These are phyloP conservation scores for Sylvia borin DNA, from an alignment of 2,797 vertebrate species.

Conservation along the genomic window DNA sequence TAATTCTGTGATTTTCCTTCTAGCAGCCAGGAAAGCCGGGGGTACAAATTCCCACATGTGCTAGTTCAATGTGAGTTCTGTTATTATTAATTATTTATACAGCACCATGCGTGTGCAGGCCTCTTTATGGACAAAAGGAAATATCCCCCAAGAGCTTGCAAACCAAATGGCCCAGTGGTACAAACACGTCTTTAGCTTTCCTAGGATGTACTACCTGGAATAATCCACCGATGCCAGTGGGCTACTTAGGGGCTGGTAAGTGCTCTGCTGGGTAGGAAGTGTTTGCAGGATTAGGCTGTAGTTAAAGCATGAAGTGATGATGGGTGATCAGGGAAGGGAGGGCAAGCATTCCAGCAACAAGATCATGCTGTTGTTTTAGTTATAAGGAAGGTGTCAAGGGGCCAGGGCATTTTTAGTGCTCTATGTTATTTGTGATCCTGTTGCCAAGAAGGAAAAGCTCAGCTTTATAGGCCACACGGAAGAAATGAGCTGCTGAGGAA, in stretches of 20 bases:
- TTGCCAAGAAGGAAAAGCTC: conserved; percentile 26
- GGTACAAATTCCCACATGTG: not conserved
- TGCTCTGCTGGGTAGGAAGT: conserved; percentile 41
- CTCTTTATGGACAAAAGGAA: conserved; percentile 47
- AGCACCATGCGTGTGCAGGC: not conserved
- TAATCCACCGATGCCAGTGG: conserved; percentile 7
- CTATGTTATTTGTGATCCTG: conserved; percentile 4
- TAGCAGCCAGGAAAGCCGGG: conserved; percentile 5
- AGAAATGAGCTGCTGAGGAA: not conserved
- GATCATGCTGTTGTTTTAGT: not conserved
- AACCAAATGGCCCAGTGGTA: not conserved
- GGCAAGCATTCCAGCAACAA: not conserved
- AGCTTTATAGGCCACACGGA: conserved; percentile 40
- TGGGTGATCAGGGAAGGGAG: conserved; percentile 5
- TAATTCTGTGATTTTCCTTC: conserved; percentile 31
- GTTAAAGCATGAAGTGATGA: conserved; percentile 22
- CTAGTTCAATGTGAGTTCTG: conserved; percentile 29
- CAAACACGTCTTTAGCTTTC: conserved; percentile 46
- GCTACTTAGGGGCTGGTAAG: not conserved
- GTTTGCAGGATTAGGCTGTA: conserved; percentile 38
- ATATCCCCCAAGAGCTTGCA: conserved; percentile 54
- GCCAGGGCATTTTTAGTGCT: conserved; percentile 21
- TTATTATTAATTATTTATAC: conserved; percentile 64
- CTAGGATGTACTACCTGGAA: not conserved
- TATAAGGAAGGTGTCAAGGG: not conserved